Evolutionary conservation across 2,888 invertebrate species (phyloP).

Genomic region (Euspilapteryx auroguttella): DNA sequence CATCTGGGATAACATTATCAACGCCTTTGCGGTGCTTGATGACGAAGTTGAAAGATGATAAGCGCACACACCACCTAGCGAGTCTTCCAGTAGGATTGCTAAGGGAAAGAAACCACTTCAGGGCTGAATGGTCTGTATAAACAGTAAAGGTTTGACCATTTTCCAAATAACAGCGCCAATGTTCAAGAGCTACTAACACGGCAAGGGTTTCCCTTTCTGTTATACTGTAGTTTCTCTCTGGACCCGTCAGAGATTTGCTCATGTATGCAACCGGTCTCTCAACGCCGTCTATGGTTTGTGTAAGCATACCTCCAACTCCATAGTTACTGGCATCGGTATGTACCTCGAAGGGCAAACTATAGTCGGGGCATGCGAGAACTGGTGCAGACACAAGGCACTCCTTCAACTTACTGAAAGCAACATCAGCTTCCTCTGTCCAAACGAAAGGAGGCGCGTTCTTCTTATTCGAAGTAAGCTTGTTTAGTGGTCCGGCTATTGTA

Average conservation of each 20-base stretch:
- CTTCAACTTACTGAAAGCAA: constrained; percentile 6
- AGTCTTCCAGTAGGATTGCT: constrained; percentile 2
- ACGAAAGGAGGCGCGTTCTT: constrained; percentile 10
- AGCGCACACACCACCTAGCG: constrained; percentile 4
- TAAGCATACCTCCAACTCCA: constrained; percentile 4
- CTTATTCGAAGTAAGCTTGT: neutral
- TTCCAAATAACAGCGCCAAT: too few species aligned
- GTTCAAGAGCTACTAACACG: too few species aligned
- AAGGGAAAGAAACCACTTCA: constrained; percentile 5
- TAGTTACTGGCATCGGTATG: neutral
- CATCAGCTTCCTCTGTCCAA: constrained; percentile 10
- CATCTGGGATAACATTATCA: constrained; percentile 5
- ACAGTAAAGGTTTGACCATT: constrained; percentile 2
- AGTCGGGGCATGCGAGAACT: constrained; percentile 5
- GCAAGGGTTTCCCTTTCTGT: constrained; percentile 4
- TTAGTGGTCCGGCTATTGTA: constrained; percentile 10
- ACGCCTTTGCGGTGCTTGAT: constrained; percentile 6
- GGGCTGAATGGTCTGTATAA: too few species aligned
- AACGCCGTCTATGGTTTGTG: constrained; percentile 4
- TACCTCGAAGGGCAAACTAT: constrained; percentile 1
- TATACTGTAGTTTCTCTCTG: constrained; percentile 4
- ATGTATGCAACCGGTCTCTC: constrained; percentile 4
- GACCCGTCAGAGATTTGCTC: constrained; percentile 1
- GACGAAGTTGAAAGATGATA: constrained; percentile 2
- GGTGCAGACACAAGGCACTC: constrained; percentile 3